Evolutionary conservation across 92 coral and sea anemone species (phyloP), one percentile per base, ranked within the genome.

Genomic region (Porites rus): DNA sequence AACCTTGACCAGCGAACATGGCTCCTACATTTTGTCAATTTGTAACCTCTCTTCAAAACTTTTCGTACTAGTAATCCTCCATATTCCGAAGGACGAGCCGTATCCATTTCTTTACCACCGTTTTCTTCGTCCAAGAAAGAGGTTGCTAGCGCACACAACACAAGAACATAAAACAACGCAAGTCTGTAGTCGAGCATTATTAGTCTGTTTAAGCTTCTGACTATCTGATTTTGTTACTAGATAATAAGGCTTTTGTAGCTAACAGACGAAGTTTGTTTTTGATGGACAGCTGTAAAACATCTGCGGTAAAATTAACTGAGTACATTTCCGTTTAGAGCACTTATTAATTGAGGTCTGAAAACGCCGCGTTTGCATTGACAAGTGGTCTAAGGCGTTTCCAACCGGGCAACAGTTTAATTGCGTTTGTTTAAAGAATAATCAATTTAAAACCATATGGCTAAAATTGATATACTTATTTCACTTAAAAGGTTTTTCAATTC

Each of bases 261-360:
- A n/a, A 18, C 21, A 59, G 11, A 25, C 28, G 31, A 65, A 77
- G 38, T 77, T 9, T 17, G 21, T 31, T 28, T 25, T 56, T 6
- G 20, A 54, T 17, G 28, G 43, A 38, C 58, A 77, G 31, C 82
- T 77, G 51, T 77, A 76, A 62, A 38, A 77, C 82, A 77, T n/a
- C 82, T 77, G 82, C 71, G 46, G 46, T 38, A 38, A 38, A 38
- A 38, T 64, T n/a, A 63, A 68, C 43, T 64, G 46, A 63, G 71
- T 77, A 14, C 71, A 61, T 63, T 46, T 77, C 51, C 60, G 20
- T 62, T 64, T 77, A 18, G 64, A 59, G 53, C 80, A 76, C 18
- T 74, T 38, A 16, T 8, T 65, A 65, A 77, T 63, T 43, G 70
- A 18, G 56, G n/a, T 10, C 21, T 21, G 70, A 63, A 77, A 63